Evolutionary conservation across 2,888 invertebrate genomes (phyloP).

Genomic region (Melinaea menophilus): DNA sequence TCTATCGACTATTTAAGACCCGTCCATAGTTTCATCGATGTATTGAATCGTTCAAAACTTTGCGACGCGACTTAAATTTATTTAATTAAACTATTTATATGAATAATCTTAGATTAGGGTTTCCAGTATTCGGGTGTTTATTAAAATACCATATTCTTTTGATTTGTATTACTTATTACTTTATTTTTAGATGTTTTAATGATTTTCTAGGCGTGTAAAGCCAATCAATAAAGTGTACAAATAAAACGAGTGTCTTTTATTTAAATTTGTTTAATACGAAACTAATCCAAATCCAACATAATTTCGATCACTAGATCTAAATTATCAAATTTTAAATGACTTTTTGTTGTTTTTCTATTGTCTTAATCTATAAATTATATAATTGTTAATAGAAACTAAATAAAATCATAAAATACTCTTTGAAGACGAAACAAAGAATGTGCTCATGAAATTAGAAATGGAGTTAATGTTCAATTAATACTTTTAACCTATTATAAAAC

Average conservation of each 20-base stretch:
- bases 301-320: too few relatives aligned
- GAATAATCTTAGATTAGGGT: background rate
- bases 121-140: background rate
- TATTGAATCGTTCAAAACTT: constrained; percentile 17
- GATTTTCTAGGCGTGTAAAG: constrained; percentile 18
- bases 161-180: constrained; percentile 13
- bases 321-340: too few relatives aligned
- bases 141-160: constrained; percentile 10
- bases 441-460: too few relatives aligned
- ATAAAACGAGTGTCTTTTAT: constrained; percentile 12
- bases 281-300: too few relatives aligned
- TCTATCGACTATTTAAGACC: constrained; percentile 35
- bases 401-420: too few relatives aligned
- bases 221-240: constrained; percentile 17
- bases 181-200: constrained; percentile 6
- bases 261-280: background rate
- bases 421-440: too few relatives aligned
- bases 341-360: too few relatives aligned
- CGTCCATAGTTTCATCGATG: constrained; percentile 32
- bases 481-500: too few relatives aligned
- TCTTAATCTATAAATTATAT: too few relatives aligned
- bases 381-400: too few relatives aligned
- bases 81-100: constrained; percentile 2
- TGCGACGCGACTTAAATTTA: background rate
- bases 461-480: too few relatives aligned